Conservation (phyloP, 2,113 vertebrate genomes). For the Heloderma charlesbogerti region DNA sequence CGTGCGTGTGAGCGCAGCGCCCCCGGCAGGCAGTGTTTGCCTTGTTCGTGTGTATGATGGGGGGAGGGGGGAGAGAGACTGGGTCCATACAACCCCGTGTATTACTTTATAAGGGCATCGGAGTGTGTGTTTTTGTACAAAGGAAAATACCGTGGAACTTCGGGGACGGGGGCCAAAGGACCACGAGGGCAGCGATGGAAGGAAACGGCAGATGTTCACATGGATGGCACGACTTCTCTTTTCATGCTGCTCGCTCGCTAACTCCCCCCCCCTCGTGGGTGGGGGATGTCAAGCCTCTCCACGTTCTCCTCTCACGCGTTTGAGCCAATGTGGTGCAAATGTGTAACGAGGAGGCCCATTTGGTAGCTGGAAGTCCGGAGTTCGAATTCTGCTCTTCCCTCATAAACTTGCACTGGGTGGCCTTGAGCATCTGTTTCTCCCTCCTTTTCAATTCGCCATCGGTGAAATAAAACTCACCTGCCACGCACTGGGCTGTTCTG, state of each 20-base stretch:
- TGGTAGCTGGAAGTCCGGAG: not conserved
- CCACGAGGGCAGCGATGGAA: not conserved
- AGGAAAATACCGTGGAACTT: not conserved
- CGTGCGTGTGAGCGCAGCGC: not conserved
- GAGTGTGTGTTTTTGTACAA: not conserved
- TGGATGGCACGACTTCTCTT: not conserved
- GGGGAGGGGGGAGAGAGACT: not conserved
- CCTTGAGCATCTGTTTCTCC: not conserved
- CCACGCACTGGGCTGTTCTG: too few species aligned
- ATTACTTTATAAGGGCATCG: constrained; percentile 32
- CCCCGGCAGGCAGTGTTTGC: not conserved
- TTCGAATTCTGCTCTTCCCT: not conserved
- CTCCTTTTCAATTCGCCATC: not conserved
- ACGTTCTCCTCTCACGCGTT: not conserved
- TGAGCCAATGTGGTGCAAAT: too few species aligned
- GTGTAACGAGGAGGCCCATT: not conserved
- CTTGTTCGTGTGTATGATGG: not conserved
- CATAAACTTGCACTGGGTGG: not conserved
- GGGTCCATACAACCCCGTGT: not conserved
- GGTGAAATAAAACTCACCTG: not conserved
- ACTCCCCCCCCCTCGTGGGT: too few species aligned
- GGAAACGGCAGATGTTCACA: too few species aligned
- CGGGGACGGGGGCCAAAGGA: not conserved
- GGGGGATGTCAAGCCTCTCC: not conserved
- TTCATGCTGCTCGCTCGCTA: not conserved